phyloP scores from a whole-genome alignment of 2,797 vertebrate species.

The Phoxinus dragarum region DNA sequence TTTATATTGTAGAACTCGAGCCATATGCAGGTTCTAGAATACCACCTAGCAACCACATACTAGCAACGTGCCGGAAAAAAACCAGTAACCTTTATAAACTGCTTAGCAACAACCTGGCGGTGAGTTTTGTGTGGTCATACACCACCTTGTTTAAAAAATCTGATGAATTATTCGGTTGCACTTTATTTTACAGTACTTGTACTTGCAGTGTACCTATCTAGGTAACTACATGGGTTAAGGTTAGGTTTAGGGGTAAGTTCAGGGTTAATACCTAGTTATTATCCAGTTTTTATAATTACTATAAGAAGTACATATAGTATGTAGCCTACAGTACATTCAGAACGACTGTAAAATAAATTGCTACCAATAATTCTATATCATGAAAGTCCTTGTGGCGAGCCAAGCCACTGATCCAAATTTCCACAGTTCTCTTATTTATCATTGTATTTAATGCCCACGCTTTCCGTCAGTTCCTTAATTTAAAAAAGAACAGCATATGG shows the following conservation, averaged over 20 bases:
- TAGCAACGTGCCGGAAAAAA: background rate
- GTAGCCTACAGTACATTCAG: background rate
- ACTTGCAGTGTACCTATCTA: too few species aligned
- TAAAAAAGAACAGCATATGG: conserved; percentile 44
- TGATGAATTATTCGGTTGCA: too few species aligned
- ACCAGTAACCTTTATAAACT: background rate
- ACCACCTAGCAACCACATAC: background rate
- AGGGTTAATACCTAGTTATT: background rate
- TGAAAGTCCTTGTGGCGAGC: background rate
- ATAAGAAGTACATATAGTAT: background rate
- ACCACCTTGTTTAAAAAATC: background rate
- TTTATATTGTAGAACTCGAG: background rate
- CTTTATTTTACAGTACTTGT: too few species aligned
- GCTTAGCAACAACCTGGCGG: background rate
- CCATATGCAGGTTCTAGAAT: background rate
- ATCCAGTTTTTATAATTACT: background rate
- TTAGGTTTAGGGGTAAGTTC: background rate
- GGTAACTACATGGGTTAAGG: background rate
- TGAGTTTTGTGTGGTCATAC: background rate
- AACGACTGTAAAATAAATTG: background rate
- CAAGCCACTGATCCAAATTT: background rate
- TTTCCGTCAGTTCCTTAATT: background rate
- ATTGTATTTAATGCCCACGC: conserved; percentile 16
- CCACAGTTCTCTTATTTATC: background rate
- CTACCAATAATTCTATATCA: background rate